Conservation (phyloP, 2,113 vertebrate genomes). For the Oplegnathus fasciatus region DNA sequence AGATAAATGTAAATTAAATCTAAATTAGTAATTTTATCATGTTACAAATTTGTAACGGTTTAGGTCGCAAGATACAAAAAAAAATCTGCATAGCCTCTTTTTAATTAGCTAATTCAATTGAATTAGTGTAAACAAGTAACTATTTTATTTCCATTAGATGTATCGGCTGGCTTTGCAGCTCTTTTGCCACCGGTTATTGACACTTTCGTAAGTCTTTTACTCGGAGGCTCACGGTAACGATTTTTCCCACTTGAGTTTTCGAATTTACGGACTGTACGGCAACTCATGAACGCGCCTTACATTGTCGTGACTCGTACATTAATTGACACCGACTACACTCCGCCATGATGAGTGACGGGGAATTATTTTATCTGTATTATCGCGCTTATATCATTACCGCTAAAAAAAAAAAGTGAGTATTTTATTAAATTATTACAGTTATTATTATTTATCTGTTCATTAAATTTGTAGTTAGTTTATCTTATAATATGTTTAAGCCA, state of each 20-base stretch:
- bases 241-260: rapidly evolving
- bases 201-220: no score
- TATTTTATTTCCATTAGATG: not conserved
- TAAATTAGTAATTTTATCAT: not conserved
- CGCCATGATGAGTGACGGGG: not conserved
- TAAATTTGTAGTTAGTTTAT: not conserved
- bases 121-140: not conserved
- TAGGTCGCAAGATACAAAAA: not conserved
- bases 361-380: not conserved
- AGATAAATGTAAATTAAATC: not conserved
- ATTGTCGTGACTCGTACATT: not conserved
- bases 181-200: not conserved
- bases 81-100: not conserved
- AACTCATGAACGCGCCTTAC: not conserved
- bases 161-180: not conserved
- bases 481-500: not conserved
- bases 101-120: not conserved
- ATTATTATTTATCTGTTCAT: not conserved
- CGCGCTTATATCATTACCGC: not conserved
- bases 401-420: not conserved
- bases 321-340: not conserved
- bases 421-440: not conserved
- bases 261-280: not conserved
- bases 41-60: not conserved
- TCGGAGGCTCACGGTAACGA: not conserved